Conservation (phyloP, 1,140 invertebrate genomes). For the Calephelis nemesis region DNA sequence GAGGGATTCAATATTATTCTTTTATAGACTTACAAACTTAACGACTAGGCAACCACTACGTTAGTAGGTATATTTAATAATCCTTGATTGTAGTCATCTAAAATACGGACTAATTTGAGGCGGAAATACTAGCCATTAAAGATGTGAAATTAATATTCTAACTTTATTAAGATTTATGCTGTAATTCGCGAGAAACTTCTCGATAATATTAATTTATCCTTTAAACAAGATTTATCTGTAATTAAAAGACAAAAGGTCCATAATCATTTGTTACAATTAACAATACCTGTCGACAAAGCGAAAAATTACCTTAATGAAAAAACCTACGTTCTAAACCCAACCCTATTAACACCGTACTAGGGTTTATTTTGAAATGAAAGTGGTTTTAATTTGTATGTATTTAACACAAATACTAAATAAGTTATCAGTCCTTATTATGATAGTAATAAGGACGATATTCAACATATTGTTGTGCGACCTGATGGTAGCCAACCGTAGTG, state of each 20-base stretch:
- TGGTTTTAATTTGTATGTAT: neutral
- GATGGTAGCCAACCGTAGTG: neutral
- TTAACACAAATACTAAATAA: neutral
- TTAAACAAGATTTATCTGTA: constrained; percentile 6
- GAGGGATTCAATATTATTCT: too few relatives aligned
- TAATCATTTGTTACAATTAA: constrained; percentile 6
- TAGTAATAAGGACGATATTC: neutral
- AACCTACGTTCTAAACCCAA: neutral
- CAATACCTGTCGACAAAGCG: constrained; percentile 12
- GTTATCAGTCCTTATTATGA: neutral
- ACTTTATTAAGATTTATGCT: constrained; percentile 13
- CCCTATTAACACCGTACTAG: neutral
- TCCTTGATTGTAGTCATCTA: too few relatives aligned
- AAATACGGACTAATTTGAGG: neutral
- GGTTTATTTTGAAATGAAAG: neutral
- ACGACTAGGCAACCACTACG: too few relatives aligned
- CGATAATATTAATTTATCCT: constrained; percentile 8
- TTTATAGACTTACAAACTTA: too few relatives aligned
- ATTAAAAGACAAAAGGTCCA: constrained; percentile 15
- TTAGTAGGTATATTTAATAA: too few relatives aligned
- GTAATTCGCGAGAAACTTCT: constrained; percentile 8
- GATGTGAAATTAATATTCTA: neutral
- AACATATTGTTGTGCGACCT: neutral
- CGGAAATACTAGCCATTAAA: neutral
- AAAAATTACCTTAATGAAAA: constrained; percentile 6